Percentiles rank a stretch among this genome's conserved stretches.
Conservation (phyloP, 2,797 vertebrate genomes). For the Anguilla anguilla region DNA sequence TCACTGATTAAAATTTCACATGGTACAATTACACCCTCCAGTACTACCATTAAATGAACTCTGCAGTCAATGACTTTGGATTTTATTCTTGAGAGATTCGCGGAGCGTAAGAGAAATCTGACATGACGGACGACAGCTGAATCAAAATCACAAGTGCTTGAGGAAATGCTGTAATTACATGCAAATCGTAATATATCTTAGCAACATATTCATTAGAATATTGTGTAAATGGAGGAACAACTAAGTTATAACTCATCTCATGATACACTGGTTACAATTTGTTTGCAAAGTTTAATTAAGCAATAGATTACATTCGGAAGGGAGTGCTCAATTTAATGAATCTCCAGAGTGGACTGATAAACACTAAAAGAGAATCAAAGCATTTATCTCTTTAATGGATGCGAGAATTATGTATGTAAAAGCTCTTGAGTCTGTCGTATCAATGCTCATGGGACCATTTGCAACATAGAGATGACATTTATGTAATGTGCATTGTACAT, state of each 20-base stretch:
- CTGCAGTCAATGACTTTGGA: constrained; percentile 77
- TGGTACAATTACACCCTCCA: constrained; percentile 91
- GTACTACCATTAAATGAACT: constrained; percentile 89
- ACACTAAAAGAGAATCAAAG: constrained; percentile 92
- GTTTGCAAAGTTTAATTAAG: constrained; percentile 98
- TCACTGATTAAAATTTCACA: constrained; percentile 99
- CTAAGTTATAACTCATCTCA: constrained; percentile 83
- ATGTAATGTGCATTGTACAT: constrained; percentile 69
- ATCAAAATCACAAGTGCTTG: constrained; percentile 82
- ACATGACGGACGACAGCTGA: constrained; percentile 74
- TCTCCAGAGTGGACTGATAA: constrained; percentile 89
- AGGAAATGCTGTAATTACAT: constrained; percentile 82
- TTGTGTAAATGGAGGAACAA: constrained; percentile 79
- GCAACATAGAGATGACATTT: constrained; percentile 71
- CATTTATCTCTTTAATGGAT: constrained; percentile 96
- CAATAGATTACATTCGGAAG: constrained; percentile 98
- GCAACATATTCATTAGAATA: constrained; percentile 84
- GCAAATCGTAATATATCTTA: constrained; percentile 73
- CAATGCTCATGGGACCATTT: constrained; percentile 77
- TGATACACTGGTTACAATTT: constrained; percentile 89
- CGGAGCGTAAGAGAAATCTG: constrained; percentile 65
- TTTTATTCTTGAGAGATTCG: constrained; percentile 81
- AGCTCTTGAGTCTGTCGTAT: constrained; percentile 80
- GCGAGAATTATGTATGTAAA: constrained; percentile 90
- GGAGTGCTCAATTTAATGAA: constrained; percentile 92